Base-by-base conservation (phyloP, 2,113 vertebrate species). In the Ceyx cyanopectus region DNA sequence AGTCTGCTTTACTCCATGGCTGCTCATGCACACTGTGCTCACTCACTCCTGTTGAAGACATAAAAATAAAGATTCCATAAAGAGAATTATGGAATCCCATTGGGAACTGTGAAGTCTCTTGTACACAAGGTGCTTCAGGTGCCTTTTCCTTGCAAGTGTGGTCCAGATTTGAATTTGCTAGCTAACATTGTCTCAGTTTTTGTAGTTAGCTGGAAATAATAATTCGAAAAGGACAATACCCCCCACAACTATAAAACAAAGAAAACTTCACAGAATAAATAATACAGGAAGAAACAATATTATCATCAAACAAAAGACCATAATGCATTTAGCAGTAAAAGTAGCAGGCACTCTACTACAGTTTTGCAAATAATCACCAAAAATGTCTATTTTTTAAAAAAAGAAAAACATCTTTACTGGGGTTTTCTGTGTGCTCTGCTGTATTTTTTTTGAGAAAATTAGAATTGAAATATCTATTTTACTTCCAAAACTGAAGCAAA, bases 1-100 rank as follows among this genome's bases (percentile, higher is more conserved):
- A 30, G 11, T 20, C 27, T 74, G 14, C 34, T 67, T 81, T n/a
- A 13, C 2, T 32, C 22, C 0, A 0, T 56, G 53, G 51, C 57
- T 81, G 7, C 29, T 29, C 27, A 46, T 1, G 1, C 24, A 60
- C 4, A 12, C n/a, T 40, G 11, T 37, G 30, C 32, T 75, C 57
- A 24, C 8, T 92, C 17, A 26, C 14, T 75, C 57, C 7, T 20
- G 10, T 7, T 61, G 61, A 51, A 81, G 43, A 21, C 17, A 8
- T 13, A 30, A 68, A 7, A 58, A 60, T 26, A 56, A 57, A 37
- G 37, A 37, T 37, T 37, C 5, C 22, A n/a, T 30, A 27, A 1
- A 14, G 29, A 32, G n/a, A 67, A 87, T 0, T 29, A 9, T 22
- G 32, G 15, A 76, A 70, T 57, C 45, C 37, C 12, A 12, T 0